Base-by-base conservation (phyloP, 1,140 invertebrate species). In the Dufourea novaeangliae region DNA sequence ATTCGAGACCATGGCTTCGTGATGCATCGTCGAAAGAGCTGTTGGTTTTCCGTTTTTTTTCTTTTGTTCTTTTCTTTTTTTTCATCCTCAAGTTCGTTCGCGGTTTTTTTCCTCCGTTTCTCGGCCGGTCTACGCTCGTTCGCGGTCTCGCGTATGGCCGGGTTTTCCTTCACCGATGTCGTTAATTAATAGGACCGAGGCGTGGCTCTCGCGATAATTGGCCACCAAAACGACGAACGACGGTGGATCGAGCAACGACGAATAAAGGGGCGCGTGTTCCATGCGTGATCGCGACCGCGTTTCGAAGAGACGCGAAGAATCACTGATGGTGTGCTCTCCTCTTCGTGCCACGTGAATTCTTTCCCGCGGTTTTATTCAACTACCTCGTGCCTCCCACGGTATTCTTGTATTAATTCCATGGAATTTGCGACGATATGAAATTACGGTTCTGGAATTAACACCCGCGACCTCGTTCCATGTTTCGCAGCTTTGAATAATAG, bases 141-240 rank as follows among this genome's bases (percentile, higher is more conserved):
- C n/a, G 11, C 25, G 29, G 39, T 41, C 20, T 63, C 14, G 1
- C 12, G n/a, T 14, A n/a, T 14, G 37, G 14, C 17, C 29, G 20
- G 8, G 32, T 25, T 50, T 67, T 46, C 52, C 22, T 20, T 50
- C 17, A 62, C 50, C 67, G 41, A 62, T 77, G 67, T 61, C 39
- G 73, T 77, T 83, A 83, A 83, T 83, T 83, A 83, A 81, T 81
- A 63, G 52, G 39, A 32, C 27, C 71, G 57, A 22, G 46, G 20
- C 46, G 63, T 22, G 41, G 37, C n/a, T 79, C 20, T 27, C n/a
- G 50, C 63, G 52, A 61, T 83, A 66, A 83, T 78, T 78, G 59
- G 57, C 78, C 56, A 59, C 63, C n/a, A 39, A 66, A 78, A 66
- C 46, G 61, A 69, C 63, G 50, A 34, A 27, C 44, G 50, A 39